Conservation (phyloP, 2,888 invertebrate genomes). For the Habrosyne pyritoides region DNA sequence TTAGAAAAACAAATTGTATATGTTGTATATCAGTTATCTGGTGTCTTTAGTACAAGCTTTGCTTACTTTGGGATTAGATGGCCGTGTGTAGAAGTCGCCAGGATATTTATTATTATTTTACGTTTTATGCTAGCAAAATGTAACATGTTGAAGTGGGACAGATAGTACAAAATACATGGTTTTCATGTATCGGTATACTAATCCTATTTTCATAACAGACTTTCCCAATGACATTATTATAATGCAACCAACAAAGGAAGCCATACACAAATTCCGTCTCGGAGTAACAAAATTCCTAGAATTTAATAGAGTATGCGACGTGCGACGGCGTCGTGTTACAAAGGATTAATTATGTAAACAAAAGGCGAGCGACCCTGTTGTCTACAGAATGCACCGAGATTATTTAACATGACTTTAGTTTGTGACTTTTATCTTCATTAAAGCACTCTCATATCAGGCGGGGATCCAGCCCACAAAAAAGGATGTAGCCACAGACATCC, state of each 20-base stretch:
- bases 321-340: not conserved
- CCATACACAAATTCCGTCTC: not conserved
- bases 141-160: too few species aligned
- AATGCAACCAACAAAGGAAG: not conserved
- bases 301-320: not conserved
- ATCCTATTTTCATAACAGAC: not conserved
- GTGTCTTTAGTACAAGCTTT: too few species aligned
- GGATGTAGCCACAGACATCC: too few species aligned
- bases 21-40: too few species aligned
- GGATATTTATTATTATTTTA: too few species aligned
- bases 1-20: too few species aligned
- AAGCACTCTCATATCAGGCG: too few species aligned
- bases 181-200: not conserved
- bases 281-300: not conserved
- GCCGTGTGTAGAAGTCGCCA: too few species aligned
- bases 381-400: not conserved
- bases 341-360: conserved; percentile 4
- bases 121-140: too few species aligned
- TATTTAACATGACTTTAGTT: not conserved
- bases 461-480: too few species aligned
- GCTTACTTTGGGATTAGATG: too few species aligned
- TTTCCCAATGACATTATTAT: not conserved
- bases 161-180: too few species aligned
- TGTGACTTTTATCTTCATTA: not conserved
- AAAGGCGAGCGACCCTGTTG: not conserved